Percentiles rank a stretch among this genome's conserved stretches.
These are phyloP conservation scores for Pantherophis vulpinus DNA, from an alignment of 2,797 vertebrate genomes.

Conservation along the genomic window DNA sequence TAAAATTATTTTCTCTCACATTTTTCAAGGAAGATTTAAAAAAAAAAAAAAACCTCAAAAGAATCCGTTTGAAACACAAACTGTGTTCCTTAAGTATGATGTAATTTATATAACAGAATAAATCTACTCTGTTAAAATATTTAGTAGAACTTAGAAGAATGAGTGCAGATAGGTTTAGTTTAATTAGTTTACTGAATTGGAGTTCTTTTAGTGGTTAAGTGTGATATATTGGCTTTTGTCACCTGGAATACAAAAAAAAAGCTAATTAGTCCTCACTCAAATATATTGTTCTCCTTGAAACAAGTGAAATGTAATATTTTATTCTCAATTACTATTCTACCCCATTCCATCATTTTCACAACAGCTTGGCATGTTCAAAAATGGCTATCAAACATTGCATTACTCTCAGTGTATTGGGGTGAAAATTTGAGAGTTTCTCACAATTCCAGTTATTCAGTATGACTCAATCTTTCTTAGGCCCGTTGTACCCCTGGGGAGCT, in stretches of 20 bases:
- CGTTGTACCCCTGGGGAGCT: not conserved
- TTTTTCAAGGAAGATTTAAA: slow-evolving; percentile 41
- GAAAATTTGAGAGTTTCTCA: slow-evolving; percentile 19
- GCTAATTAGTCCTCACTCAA: slow-evolving; percentile 74
- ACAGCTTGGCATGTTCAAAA: slow-evolving; percentile 47
- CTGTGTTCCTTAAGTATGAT: slow-evolving; percentile 73
- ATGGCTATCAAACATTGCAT: slow-evolving; percentile 44
- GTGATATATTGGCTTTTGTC: slow-evolving; percentile 81
- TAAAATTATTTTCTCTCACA: slow-evolving; percentile 38
- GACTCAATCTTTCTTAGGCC: slow-evolving; percentile 5
- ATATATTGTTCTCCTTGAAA: slow-evolving; percentile 74
- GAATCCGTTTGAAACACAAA: slow-evolving; percentile 58
- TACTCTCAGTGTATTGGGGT: slow-evolving; percentile 32
- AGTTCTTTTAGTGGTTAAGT: slow-evolving; percentile 74
- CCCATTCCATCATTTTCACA: slow-evolving; percentile 30
- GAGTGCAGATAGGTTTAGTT: slow-evolving; percentile 78
- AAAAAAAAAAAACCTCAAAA: slow-evolving; percentile 56
- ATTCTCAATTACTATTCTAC: slow-evolving; percentile 53
- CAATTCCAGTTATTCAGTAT: not conserved
- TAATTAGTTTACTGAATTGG: slow-evolving; percentile 81
- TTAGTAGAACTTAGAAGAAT: slow-evolving; percentile 77
- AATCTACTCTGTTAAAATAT: slow-evolving; percentile 78
- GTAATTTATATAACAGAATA: slow-evolving; percentile 79
- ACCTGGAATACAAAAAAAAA: slow-evolving; percentile 76
- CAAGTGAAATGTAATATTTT: slow-evolving; percentile 68